Evolutionary conservation across 2,113 vertebrate species (phyloP).

Genomic region (Corvus hawaiiensis): DNA sequence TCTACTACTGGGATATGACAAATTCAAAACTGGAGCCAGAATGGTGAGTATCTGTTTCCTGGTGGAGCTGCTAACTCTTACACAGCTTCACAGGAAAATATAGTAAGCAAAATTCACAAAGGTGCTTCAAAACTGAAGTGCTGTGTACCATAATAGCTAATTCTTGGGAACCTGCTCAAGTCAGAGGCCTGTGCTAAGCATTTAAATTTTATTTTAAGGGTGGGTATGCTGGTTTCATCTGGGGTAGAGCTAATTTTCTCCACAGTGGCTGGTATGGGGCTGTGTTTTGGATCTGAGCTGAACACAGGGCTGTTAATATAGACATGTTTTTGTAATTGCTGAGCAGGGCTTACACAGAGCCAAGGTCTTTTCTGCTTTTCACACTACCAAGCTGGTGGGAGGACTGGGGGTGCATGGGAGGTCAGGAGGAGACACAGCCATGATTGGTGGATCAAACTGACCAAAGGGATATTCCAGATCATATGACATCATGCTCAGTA

Average conservation of each 20-base stretch:
- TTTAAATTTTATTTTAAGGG: neutral
- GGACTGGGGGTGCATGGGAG: neutral
- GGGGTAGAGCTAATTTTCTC: neutral
- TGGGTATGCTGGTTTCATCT: neutral
- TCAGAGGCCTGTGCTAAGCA: neutral
- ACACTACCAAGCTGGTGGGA: no score
- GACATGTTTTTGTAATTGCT: neutral
- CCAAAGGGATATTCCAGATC: neutral
- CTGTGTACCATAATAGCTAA: neutral
- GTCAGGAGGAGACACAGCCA: neutral
- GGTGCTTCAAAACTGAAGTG: neutral
- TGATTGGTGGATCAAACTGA: neutral
- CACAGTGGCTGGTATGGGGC: neutral
- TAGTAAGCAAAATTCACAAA: neutral
- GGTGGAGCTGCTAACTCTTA: neutral
- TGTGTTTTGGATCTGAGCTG: neutral
- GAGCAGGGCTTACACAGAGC: neutral
- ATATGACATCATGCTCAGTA: neutral
- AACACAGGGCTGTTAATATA: neutral
- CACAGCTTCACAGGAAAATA: neutral
- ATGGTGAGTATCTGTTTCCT: neutral
- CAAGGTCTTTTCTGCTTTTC: neutral
- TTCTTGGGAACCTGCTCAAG: neutral
- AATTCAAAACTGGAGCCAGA: neutral
- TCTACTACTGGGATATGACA: neutral